Conservation (phyloP, 1,140 invertebrate species). For the Brachionus paranguensis region DNA sequence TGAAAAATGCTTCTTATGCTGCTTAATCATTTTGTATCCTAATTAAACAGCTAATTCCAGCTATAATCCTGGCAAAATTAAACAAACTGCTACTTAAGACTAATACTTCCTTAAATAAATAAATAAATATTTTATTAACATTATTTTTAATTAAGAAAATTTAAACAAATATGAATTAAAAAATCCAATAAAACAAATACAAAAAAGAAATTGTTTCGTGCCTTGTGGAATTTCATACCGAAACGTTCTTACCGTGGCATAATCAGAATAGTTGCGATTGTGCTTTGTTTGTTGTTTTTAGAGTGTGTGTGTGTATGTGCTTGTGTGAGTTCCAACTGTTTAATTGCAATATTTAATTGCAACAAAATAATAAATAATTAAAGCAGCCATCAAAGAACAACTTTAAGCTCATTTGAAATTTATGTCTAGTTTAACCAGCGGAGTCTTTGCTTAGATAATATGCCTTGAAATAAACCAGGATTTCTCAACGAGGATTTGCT, state of each 20-base stretch:
- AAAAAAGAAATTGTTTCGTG: background rate
- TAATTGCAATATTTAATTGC: slow-evolving; percentile 35
- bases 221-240: background rate
- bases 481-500: background rate
- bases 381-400: background rate
- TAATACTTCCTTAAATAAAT: background rate
- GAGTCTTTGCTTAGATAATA: background rate
- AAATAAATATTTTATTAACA: background rate
- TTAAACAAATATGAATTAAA: background rate
- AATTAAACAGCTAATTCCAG: background rate
- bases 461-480: background rate
- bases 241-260: background rate
- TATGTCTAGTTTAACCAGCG: background rate
- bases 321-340: slow-evolving; percentile 25
- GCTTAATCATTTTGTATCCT: background rate
- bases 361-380: background rate
- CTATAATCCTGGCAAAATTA: background rate
- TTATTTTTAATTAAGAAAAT: background rate
- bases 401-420: background rate
- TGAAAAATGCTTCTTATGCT: background rate
- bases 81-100: background rate
- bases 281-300: slow-evolving; percentile 4
- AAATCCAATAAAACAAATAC: background rate
- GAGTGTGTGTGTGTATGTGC: background rate
- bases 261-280: background rate